Conservation (phyloP, 1,140 invertebrate species). For the Limonius californicus region DNA sequence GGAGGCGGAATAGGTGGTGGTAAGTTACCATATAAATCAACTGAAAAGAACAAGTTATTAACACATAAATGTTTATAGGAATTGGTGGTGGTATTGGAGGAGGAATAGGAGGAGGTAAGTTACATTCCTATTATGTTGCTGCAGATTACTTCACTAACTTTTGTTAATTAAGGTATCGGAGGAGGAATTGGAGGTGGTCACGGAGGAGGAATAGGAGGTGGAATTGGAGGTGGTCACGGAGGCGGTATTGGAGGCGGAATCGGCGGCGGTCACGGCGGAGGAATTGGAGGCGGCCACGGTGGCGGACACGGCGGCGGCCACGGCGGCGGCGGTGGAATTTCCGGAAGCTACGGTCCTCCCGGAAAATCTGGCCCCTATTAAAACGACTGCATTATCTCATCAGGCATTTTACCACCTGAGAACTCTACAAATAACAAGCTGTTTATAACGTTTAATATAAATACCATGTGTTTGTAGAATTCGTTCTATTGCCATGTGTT, state of each 20-base stretch:
- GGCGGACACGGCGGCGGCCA: constrained; percentile 21
- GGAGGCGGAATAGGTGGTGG: constrained; percentile 8
- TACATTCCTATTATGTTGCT: too few species aligned
- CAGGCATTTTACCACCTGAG: neutral
- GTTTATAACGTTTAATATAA: neutral
- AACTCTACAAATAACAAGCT: neutral
- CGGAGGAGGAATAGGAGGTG: too few species aligned
- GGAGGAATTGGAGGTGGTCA: too few species aligned
- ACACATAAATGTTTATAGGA: too few species aligned
- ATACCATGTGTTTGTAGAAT: neutral
- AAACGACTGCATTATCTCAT: neutral
- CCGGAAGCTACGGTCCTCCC: constrained; percentile 23
- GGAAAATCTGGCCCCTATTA: constrained; percentile 21
- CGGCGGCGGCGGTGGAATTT: constrained; percentile 30
- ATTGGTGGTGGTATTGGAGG: neutral
- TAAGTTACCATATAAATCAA: neutral
- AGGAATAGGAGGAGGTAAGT: neutral
- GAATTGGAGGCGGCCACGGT: constrained; percentile 14
- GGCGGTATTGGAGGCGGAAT: constrained; percentile 9
- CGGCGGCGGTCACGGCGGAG: neutral
- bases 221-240: neutral
- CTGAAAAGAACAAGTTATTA: too few species aligned
- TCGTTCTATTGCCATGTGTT: too few species aligned
- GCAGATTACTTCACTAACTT: too few species aligned
- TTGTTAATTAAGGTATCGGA: too few species aligned